Evolutionary conservation across 2,113 vertebrate genomes (phyloP).

Genomic region (Typhlomys cinereus): DNA sequence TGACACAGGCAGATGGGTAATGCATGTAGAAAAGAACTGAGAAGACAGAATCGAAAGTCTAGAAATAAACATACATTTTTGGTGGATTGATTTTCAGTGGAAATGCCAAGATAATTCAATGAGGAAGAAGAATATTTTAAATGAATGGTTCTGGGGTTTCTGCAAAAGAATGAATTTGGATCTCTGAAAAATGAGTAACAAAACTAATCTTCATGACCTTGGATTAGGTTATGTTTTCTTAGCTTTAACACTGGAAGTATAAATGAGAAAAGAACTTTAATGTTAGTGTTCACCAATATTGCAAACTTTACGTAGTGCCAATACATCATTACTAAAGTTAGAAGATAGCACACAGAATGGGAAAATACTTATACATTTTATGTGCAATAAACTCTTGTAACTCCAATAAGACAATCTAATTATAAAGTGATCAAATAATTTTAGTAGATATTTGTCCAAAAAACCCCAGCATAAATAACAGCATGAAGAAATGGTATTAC

Average conservation of each 20-base stretch:
- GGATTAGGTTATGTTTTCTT: background rate
- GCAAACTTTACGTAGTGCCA: background rate
- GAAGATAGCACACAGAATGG: background rate
- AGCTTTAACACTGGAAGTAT: background rate
- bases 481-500: background rate
- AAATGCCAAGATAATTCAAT: background rate
- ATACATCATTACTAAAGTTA: background rate
- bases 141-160: background rate
- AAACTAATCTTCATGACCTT: background rate
- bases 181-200: background rate
- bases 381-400: background rate
- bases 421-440: conserved; percentile 24
- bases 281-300: background rate
- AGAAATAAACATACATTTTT: background rate
- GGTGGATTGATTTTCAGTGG: background rate
- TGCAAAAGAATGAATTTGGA: conserved; percentile 14
- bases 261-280: background rate
- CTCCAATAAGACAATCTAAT: background rate
- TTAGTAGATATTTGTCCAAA: conserved; percentile 28
- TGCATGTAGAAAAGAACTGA: background rate
- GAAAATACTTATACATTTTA: background rate
- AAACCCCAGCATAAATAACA: background rate
- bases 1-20: background rate
- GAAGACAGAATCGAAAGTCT: background rate
- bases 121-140: background rate